A percentile compares a stretch with the other conserved stretches of the same genome.
These are phyloP conservation scores for Sterna hirundo DNA, from an alignment of 2,113 vertebrate genomes.

Conservation along the genomic window DNA sequence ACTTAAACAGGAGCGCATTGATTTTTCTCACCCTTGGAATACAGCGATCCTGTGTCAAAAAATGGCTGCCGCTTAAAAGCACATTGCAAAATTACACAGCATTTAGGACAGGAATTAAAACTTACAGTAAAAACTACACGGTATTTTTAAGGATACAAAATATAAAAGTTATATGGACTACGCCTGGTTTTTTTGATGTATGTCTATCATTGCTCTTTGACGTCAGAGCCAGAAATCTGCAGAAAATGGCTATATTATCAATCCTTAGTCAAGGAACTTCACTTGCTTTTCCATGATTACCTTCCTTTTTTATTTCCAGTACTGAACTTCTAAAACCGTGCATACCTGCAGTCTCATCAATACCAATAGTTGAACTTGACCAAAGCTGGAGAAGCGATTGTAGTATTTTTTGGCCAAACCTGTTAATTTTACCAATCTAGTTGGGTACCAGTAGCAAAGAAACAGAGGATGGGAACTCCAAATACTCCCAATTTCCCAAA, in stretches of 20 bases:
- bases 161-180: background rate
- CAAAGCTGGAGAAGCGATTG: background rate
- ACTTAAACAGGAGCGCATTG: slow-evolving; percentile 42
- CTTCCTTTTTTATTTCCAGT: background rate
- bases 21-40: slow-evolving; percentile 50
- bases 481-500: background rate
- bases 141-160: background rate
- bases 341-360: background rate
- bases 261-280: background rate
- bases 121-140: background rate
- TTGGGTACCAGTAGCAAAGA: background rate
- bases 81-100: background rate
- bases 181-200: background rate
- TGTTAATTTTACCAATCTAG: background rate
- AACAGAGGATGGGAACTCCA: background rate
- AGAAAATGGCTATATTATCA: background rate
- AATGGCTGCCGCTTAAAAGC: slow-evolving; percentile 9
- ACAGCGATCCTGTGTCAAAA: background rate
- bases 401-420: background rate
- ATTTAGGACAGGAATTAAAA: background rate
- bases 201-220: background rate
- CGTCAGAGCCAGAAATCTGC: background rate
- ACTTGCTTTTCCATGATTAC: background rate
- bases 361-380: background rate
- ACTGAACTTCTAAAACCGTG: background rate